phyloP scores from a whole-genome alignment of 2,888 invertebrate species.

The Metalampra italica region DNA sequence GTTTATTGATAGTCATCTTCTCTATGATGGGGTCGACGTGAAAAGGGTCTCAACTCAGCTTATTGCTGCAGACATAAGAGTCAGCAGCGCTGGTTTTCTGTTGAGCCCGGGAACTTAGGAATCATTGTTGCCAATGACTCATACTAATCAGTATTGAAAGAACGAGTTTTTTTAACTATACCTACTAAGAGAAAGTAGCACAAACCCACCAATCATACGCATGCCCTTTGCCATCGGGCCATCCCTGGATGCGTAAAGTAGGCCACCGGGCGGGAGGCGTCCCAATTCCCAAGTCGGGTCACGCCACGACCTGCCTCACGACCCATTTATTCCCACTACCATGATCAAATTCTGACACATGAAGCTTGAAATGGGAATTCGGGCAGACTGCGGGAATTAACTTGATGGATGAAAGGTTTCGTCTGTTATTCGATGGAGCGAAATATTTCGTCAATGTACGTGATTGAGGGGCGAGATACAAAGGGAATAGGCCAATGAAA shows the following conservation, averaged over 20 bases:
- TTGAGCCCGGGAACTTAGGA: no score
- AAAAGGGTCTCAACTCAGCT: no score
- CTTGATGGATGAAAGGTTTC: not conserved
- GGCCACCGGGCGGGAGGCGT: conserved; percentile 2
- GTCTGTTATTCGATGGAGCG: no score
- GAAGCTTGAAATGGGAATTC: not conserved
- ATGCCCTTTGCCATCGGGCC: conserved; percentile 8
- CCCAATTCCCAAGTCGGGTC: conserved; percentile 1
- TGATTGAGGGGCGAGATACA: not conserved
- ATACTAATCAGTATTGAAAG: not conserved
- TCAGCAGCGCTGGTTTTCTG: no score
- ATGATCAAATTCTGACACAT: conserved; percentile 1
- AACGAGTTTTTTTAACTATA: no score
- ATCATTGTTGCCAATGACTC: no score
- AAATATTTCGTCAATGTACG: no score
- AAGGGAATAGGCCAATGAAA: not conserved
- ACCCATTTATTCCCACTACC: conserved; percentile 37
- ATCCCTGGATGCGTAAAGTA: conserved; percentile 4
- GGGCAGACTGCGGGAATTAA: not conserved
- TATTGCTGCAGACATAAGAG: no score
- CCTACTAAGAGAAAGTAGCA: no score
- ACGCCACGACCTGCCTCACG: conserved; percentile 63
- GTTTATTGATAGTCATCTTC: no score
- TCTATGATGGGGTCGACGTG: no score
- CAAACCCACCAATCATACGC: conserved; percentile 16